Base-by-base conservation (phyloP, 1,140 invertebrate species). In the Chymomyza costata region DNA sequence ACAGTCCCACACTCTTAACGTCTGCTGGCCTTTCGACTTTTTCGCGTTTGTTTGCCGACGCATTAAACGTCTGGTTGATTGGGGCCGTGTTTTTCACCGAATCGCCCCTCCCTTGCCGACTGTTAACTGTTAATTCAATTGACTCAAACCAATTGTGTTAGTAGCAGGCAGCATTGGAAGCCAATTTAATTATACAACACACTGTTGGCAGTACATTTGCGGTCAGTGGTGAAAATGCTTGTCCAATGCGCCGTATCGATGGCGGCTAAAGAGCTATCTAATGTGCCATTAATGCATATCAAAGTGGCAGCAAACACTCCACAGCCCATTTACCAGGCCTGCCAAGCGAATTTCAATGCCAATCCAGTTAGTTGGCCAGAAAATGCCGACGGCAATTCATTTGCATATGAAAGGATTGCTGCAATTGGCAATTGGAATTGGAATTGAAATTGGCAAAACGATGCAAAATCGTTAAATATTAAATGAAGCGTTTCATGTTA, bases 401-500 rank as follows among this genome's bases (percentile, higher is more conserved):
- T 57, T 51, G 41, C 50, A 54, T 55, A 55, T 60, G 44, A 55
- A 48, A 49, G 45, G 50, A 49, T 38, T 38, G 35, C 14, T 38
- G 35, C 51, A 45, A 15, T 41, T 3, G 34, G 41, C 32, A 34
- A 38, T 15, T 38, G 11, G 10, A n/a, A n/a, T n/a, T n/a, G n/a
- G n/a, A n/a, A n/a, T n/a, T n/a, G n/a, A n/a, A n/a, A n/a, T n/a
- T n/a, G n/a, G 47, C 15, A 7, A 16, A 28, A 30, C 25, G 28
- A 35, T 46, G 58, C 31, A 80, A 82, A 78, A 65, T 82, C 73
- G 82, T 84, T 84, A 80, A 84, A 84, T 84, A 84, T 84, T 84
- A 82, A 84, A 84, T 84, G 82, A 84, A 84, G 82, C 78, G 66
- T 84, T n/a, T 84, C 78, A 84, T 74, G 82, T 76, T 84, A 84